Percentiles rank a stretch among this genome's conserved stretches.
Evolutionary conservation across 1,140 invertebrate species (phyloP).

Genomic region (Nixonia krombeini): DNA sequence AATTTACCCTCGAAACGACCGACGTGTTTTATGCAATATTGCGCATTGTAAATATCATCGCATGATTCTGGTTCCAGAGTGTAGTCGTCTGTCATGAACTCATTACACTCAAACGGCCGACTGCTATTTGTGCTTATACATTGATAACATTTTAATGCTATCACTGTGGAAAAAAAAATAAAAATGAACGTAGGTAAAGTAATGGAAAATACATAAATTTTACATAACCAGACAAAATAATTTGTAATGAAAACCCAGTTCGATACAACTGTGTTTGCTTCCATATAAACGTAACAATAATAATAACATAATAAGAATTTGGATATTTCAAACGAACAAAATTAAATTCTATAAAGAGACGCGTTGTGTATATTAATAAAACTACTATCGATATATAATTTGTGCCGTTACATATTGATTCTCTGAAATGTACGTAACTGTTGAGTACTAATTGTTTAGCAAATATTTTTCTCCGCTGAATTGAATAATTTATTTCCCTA

Average conservation of each 20-base stretch:
- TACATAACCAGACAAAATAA: slow-evolving; percentile 7
- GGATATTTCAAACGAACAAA: no score
- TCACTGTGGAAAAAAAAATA: slow-evolving; percentile 69
- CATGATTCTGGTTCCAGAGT: slow-evolving; percentile 81
- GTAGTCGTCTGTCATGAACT: slow-evolving; percentile 81
- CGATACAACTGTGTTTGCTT: no score
- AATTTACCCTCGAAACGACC: slow-evolving; percentile 92
- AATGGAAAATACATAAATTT: slow-evolving; percentile 17
- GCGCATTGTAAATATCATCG: slow-evolving; percentile 83
- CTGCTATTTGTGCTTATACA: slow-evolving; percentile 86
- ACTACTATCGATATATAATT: no score
- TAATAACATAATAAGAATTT: no score
- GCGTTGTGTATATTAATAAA: no score
- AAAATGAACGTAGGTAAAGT: slow-evolving; percentile 13
- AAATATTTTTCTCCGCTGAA: no score
- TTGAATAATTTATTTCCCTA: no score
- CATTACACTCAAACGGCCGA: slow-evolving; percentile 89
- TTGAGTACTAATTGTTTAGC: no score
- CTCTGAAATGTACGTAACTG: no score
- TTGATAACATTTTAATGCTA: slow-evolving; percentile 87
- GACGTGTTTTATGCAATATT: slow-evolving; percentile 94
- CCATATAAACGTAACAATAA: no score
- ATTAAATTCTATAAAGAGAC: no score
- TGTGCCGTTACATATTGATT: no score
- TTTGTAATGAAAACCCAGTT: not conserved